These are phyloP conservation scores for Ahaetulla prasina DNA, from an alignment of 2,113 vertebrate species.

Conservation along the genomic window DNA sequence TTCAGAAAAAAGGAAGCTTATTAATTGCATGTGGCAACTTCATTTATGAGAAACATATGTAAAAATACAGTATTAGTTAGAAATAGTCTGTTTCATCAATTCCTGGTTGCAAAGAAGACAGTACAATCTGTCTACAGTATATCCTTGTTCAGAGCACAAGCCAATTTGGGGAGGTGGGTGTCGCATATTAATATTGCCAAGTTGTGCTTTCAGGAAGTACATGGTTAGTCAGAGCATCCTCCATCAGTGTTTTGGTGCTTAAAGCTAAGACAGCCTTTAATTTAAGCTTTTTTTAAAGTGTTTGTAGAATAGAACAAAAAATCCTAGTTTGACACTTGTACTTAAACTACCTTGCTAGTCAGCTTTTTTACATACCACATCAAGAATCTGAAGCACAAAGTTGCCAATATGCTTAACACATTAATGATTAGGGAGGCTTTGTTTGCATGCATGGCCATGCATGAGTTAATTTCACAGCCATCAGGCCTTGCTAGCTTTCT, in stretches of 20 bases:
- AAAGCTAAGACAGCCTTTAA: not conserved
- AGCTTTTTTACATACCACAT: not conserved
- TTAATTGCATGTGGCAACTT: not conserved
- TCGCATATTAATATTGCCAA: not conserved
- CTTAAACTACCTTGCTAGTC: not conserved
- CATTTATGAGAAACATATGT: not conserved
- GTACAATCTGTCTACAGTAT: not conserved
- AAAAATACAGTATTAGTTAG: not conserved
- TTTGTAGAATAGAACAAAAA: not conserved
- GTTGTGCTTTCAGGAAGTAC: not conserved
- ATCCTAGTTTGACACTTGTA: not conserved
- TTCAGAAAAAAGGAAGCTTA: not conserved
- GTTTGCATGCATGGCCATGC: not conserved
- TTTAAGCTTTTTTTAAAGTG: not conserved
- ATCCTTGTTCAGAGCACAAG: not conserved
- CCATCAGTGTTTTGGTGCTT: not conserved
- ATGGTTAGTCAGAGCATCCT: not conserved
- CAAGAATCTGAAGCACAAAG: not conserved
- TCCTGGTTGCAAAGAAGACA: not conserved
- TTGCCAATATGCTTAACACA: not conserved
- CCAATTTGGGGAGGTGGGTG: not conserved
- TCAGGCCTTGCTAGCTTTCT: not conserved
- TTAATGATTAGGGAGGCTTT: not conserved
- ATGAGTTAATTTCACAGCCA: not conserved
- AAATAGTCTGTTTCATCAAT: not conserved